Percentiles rank a stretch among this genome's conserved stretches.
Evolutionary conservation across 1,140 invertebrate genomes (phyloP).

Genomic region (Bombus confusus): DNA sequence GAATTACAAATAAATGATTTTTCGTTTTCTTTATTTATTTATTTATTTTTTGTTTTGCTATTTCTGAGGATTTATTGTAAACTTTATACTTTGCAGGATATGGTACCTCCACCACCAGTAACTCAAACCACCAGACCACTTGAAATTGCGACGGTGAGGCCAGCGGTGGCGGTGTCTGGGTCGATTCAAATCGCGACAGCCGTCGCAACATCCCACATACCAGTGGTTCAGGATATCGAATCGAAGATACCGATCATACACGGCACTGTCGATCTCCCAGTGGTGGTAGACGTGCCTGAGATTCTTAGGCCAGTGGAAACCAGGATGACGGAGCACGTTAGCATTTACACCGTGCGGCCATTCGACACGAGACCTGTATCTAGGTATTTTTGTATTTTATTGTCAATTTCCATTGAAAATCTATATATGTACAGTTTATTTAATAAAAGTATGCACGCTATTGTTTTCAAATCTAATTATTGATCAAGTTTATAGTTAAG

Average conservation of each 20-base stretch:
- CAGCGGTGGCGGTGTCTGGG: conserved; percentile 76
- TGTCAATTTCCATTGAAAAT: background rate
- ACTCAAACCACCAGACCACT: conserved; percentile 70
- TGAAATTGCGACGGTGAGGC: conserved; percentile 74
- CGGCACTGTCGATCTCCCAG: conserved; percentile 79
- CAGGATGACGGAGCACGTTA: conserved; percentile 73
- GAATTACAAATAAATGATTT: background rate
- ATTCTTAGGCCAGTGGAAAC: conserved; percentile 71
- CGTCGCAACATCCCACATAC: conserved; percentile 78
- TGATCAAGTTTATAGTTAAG: too few relatives aligned
- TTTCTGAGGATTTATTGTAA: background rate
- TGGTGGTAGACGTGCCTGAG: conserved; percentile 76
- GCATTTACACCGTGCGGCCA: conserved; percentile 77
- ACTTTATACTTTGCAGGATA: conserved; percentile 68
- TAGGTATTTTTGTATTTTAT: conserved; percentile 64
- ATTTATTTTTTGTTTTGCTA: background rate
- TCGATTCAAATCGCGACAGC: conserved; percentile 81
- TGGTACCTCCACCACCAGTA: conserved; percentile 75
- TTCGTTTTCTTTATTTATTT: background rate
- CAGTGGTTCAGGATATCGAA: conserved; percentile 78
- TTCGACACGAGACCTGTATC: conserved; percentile 76
- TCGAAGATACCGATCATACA: conserved; percentile 81
- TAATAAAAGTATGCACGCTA: too few relatives aligned
- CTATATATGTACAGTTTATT: too few relatives aligned
- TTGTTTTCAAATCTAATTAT: too few relatives aligned